These are phyloP conservation scores for Pholis gunnellus DNA, from an alignment of 2,113 vertebrate genomes.

Conservation along the genomic window DNA sequence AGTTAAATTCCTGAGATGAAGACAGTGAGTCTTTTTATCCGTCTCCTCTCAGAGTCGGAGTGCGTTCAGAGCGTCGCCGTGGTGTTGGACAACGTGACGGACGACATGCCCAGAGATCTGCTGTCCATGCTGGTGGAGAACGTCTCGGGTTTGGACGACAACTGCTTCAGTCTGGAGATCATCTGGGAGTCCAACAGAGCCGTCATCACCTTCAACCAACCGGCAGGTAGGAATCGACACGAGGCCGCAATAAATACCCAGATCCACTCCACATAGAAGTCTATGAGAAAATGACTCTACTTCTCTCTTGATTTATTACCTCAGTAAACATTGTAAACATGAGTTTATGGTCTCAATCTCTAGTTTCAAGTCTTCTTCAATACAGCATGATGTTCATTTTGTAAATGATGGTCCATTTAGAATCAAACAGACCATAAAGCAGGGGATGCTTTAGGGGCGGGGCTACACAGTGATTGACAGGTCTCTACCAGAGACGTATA, in stretches of 20 bases:
- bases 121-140: slow-evolving; percentile 87
- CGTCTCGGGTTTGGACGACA: slow-evolving; percentile 73
- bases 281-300: too few species aligned
- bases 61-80: slow-evolving; percentile 34
- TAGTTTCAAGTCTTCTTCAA: too few species aligned
- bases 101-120: slow-evolving; percentile 45
- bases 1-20: not conserved
- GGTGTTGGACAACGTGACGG: slow-evolving; percentile 83
- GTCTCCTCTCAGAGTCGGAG: slow-evolving; percentile 19
- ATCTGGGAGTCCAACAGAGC: slow-evolving; percentile 81
- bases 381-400: too few species aligned
- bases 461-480: too few species aligned
- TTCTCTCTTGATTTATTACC: too few species aligned
- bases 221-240: slow-evolving; percentile 78
- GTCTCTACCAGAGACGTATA: too few species aligned
- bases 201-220: slow-evolving; percentile 83
- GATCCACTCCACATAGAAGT: not conserved
- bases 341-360: too few species aligned
- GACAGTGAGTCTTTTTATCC: not conserved
- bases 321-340: too few species aligned
- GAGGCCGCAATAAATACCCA: not conserved
- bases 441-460: too few species aligned
- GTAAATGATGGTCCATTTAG: too few species aligned
- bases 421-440: too few species aligned
- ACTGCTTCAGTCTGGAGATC: slow-evolving; percentile 85